phyloP scores from a whole-genome alignment of 35 echinoderm and acorn worm species.

The Stichopus chloronotus region DNA sequence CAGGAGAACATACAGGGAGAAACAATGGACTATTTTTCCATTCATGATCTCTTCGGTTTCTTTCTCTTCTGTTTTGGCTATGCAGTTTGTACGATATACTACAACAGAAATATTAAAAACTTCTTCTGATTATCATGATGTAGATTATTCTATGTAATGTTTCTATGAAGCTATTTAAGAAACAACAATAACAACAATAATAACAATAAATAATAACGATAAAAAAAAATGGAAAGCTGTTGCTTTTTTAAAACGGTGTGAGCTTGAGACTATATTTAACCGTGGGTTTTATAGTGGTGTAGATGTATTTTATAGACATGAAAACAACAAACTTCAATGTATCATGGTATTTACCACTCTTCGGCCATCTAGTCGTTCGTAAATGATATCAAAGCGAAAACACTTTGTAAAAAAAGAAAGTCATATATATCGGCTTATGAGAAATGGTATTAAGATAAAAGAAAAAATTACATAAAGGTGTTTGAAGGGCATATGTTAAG shows the following conservation, averaged over 20 bases:
- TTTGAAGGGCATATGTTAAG: not conserved
- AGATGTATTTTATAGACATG: constrained; percentile 30
- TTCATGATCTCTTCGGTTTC: constrained; percentile 16
- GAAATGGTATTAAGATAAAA: not conserved
- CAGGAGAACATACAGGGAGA: too few species aligned
- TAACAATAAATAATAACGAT: not conserved
- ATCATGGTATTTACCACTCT: constrained; percentile 39
- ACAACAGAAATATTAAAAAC: constrained; percentile 12
- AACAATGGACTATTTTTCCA: not conserved
- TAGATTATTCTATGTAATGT: constrained; percentile 48
- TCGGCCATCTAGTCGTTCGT: not conserved
- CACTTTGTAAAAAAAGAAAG: not conserved
- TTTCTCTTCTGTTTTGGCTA: constrained; percentile 38
- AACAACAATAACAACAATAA: not conserved
- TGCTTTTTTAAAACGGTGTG: constrained; percentile 42
- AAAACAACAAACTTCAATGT: constrained; percentile 30
- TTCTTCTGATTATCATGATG: constrained; percentile 27
- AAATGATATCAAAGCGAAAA: not conserved
- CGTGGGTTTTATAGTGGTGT: constrained; percentile 20
- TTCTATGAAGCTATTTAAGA: constrained; percentile 19
- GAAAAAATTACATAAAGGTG: too few species aligned
- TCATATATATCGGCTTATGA: not conserved
- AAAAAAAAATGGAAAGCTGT: not conserved
- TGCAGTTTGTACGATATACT: constrained; percentile 39
- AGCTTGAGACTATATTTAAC: constrained; percentile 14